These are phyloP conservation scores for Glomeris marginata DNA, from an alignment of 2,888 invertebrate genomes.

Conservation along the genomic window DNA sequence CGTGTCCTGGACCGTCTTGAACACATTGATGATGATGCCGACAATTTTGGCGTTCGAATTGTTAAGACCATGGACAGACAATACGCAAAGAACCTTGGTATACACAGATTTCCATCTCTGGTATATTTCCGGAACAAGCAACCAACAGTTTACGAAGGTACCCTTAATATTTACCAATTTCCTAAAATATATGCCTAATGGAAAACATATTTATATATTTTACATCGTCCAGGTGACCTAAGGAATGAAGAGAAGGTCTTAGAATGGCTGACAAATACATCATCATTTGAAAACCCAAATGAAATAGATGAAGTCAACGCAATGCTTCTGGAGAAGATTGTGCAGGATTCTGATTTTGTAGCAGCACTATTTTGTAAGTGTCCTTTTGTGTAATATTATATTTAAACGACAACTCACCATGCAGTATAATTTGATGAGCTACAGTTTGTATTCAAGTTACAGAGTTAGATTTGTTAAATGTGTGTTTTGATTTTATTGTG, in stretches of 20 bases:
- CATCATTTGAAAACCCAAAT: conserved; percentile 88
- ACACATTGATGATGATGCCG: conserved; percentile 90
- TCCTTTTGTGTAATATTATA: neutral
- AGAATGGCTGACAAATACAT: conserved; percentile 83
- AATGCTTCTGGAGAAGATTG: conserved; percentile 73
- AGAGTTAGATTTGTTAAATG: too few relatives aligned
- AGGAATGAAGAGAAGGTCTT: conserved; percentile 89
- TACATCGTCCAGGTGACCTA: conserved; percentile 69
- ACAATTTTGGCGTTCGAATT: conserved; percentile 85
- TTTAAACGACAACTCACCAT: neutral
- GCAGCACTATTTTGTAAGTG: conserved; percentile 89
- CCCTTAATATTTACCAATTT: neutral
- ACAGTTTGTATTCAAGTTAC: too few relatives aligned
- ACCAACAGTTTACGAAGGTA: conserved; percentile 90
- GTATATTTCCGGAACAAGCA: conserved; percentile 93
- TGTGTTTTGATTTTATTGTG: neutral
- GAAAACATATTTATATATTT: too few relatives aligned
- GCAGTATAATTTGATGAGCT: neutral
- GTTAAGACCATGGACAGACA: conserved; percentile 93
- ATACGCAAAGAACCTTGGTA: conserved; percentile 89
- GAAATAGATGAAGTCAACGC: conserved; percentile 90
- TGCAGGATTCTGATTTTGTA: conserved; percentile 79
- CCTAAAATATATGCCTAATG: neutral
- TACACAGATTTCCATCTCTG: conserved; percentile 87
- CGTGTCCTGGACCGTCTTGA: conserved; percentile 40